Conservation (phyloP, 2,113 vertebrate genomes). For the Otocyon megalotis region DNA sequence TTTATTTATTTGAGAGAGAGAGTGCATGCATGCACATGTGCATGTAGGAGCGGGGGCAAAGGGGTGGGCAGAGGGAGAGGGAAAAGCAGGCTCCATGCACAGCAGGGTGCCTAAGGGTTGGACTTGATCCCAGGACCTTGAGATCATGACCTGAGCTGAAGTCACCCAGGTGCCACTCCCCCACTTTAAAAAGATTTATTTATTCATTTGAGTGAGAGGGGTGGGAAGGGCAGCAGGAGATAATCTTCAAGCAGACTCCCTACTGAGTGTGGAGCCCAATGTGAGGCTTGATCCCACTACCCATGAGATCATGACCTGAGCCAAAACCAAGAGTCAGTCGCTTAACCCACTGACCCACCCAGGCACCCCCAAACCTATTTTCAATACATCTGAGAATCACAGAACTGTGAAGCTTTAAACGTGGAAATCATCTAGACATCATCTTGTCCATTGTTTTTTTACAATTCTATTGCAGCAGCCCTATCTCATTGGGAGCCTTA, state of each 20-base stretch:
- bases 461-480: not conserved
- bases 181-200: not conserved
- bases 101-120: not conserved
- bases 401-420: not conserved
- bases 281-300: not conserved
- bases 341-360: not conserved
- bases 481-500: slow-evolving; percentile 10
- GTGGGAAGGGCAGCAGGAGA: not conserved
- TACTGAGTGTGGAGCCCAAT: not conserved
- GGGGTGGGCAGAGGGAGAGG: not conserved
- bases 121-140: not conserved
- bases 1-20: not conserved
- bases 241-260: not conserved
- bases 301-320: not conserved
- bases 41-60: not conserved
- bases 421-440: not conserved
- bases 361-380: not conserved
- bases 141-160: not conserved
- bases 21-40: not conserved
- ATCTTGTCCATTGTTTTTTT: not conserved
- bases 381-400: not conserved
- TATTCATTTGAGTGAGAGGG: not conserved
- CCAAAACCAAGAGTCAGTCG: not conserved
- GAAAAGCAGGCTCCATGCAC: not conserved
- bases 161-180: not conserved